These are phyloP conservation scores for Andinoacara biseriatus DNA, from an alignment of 2,113 vertebrate species.

Conservation along the genomic window DNA sequence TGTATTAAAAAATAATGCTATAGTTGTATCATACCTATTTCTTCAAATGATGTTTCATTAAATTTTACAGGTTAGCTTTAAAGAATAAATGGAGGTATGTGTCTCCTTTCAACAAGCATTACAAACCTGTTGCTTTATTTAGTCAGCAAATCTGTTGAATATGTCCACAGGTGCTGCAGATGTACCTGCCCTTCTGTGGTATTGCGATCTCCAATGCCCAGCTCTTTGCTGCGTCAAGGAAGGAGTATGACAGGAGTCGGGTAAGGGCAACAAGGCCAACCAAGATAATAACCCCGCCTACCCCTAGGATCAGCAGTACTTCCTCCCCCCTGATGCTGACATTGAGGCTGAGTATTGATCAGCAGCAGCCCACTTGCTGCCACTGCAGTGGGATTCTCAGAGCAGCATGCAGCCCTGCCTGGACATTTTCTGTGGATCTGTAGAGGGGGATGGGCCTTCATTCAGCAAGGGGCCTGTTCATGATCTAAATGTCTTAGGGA, in stretches of 20 bases:
- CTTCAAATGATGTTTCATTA: background rate
- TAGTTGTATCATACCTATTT: background rate
- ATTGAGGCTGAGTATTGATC: constrained; percentile 71
- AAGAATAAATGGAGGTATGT: background rate
- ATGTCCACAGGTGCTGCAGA: constrained; percentile 92
- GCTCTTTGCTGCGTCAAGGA: constrained; percentile 96
- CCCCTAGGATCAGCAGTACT: constrained; percentile 45
- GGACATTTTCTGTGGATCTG: constrained; percentile 48
- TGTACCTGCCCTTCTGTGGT: constrained; percentile 99
- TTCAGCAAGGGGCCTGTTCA: constrained; percentile 20
- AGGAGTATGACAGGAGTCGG: constrained; percentile 98
- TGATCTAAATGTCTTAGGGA: constrained; percentile 65
- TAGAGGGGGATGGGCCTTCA: constrained; percentile 40
- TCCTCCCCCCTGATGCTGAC: constrained; percentile 66
- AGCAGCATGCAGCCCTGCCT: constrained; percentile 54
- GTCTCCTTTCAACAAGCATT: background rate
- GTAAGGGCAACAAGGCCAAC: constrained; percentile 79
- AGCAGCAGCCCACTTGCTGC: constrained; percentile 64
- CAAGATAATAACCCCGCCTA: background rate
- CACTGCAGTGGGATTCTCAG: constrained; percentile 61
- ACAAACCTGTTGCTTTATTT: background rate
- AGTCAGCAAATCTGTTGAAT: constrained; percentile 41
- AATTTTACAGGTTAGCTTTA: background rate
- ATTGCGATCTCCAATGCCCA: constrained; percentile 98
- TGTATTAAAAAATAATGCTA: background rate